A percentile compares a stretch with the other conserved stretches of the same genome.
Conservation (phyloP, 2,888 invertebrate genomes). For the Orthonychiurus folsomi region DNA sequence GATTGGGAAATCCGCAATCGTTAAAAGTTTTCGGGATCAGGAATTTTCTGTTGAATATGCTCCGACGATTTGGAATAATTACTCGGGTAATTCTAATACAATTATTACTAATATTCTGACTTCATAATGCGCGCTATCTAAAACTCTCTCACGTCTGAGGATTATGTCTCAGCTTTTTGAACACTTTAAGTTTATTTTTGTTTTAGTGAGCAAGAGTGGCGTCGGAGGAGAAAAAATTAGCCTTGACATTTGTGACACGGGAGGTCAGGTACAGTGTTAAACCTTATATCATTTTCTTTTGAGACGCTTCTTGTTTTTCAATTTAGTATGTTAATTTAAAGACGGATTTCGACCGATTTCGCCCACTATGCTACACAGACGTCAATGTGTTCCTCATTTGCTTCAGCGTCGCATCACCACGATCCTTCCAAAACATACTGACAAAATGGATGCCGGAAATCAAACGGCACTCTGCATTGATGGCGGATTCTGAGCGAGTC, state of each 20-base stretch:
- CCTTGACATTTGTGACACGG: slow-evolving; percentile 32
- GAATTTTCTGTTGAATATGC: slow-evolving; percentile 17
- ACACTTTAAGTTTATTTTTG: background rate
- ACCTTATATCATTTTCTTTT: background rate
- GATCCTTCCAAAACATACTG: slow-evolving; percentile 29
- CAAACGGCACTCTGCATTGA: slow-evolving; percentile 14
- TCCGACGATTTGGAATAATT: slow-evolving; percentile 20
- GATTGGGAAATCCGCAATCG: slow-evolving; percentile 31
- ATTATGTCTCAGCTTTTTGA: no score
- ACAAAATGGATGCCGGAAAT: slow-evolving; percentile 35
- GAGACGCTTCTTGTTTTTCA: background rate
- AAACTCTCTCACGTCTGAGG: no score
- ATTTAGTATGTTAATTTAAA: slow-evolving; percentile 11
- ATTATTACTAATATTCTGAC: background rate
- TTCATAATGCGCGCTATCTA: no score
- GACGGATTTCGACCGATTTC: slow-evolving; percentile 33
- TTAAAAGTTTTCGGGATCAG: slow-evolving; percentile 24
- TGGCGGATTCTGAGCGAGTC: slow-evolving; percentile 9
- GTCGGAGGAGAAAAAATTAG: background rate
- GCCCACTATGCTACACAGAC: slow-evolving; percentile 32
- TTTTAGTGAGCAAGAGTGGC: background rate
- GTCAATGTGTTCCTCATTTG: slow-evolving; percentile 32
- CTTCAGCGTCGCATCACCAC: slow-evolving; percentile 34
- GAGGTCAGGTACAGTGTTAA: slow-evolving; percentile 35
- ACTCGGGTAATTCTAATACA: slow-evolving; percentile 13